Conservation (phyloP, 1,140 invertebrate genomes). For the Eciton burchellii region DNA sequence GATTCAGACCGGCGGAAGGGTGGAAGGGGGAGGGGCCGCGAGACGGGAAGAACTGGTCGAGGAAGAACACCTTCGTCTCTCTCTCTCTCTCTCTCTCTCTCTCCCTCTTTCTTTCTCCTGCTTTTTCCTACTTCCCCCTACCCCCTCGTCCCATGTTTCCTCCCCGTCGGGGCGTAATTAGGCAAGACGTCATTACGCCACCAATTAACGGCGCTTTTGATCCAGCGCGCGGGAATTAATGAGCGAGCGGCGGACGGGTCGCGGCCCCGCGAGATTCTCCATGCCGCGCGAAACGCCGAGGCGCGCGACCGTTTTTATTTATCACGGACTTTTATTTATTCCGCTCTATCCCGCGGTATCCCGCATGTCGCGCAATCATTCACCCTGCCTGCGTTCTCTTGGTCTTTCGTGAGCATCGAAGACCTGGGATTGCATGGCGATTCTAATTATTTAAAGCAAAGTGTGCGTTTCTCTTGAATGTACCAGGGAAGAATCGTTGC, state of each 20-base stretch:
- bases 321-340: no score
- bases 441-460: no score
- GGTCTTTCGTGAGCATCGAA: no score
- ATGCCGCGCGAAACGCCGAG: not conserved
- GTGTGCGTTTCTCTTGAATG: no score
- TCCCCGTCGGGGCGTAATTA: constrained; percentile 67
- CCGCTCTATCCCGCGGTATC: no score
- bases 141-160: no score
- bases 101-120: not conserved
- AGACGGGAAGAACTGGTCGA: not conserved
- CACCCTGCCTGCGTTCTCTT: no score
- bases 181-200: constrained; percentile 68
- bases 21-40: not conserved
- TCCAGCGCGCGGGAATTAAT: constrained; percentile 66
- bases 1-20: no score
- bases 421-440: no score
- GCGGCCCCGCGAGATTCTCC: constrained; percentile 2
- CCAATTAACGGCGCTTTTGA: constrained; percentile 66
- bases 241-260: constrained; percentile 51
- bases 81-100: not conserved
- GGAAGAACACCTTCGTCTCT: not conserved
- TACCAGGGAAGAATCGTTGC: no score
- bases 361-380: no score
- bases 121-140: no score
- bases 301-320: constrained; percentile 7